These are phyloP conservation scores for Tipula helvola DNA, from an alignment of 2,888 invertebrate species.

Conservation along the genomic window DNA sequence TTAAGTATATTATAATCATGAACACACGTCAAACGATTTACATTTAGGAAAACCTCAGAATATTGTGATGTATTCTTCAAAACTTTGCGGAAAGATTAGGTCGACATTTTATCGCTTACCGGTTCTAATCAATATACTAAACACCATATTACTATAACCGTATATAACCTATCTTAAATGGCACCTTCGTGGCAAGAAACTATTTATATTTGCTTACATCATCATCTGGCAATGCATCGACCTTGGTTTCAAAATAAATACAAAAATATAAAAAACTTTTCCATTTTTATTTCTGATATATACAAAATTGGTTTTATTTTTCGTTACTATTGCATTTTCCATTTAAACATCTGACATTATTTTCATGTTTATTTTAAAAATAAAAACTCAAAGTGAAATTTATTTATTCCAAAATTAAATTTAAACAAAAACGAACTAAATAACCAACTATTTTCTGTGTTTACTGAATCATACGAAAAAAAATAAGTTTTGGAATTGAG, in stretches of 20 bases:
- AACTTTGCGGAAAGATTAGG: too few relatives aligned
- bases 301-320: background rate
- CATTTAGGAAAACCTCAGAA: too few relatives aligned
- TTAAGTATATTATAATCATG: too few relatives aligned
- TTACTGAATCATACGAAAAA: background rate
- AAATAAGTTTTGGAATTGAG: background rate
- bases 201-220: background rate
- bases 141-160: too few relatives aligned
- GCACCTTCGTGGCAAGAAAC: background rate
- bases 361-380: background rate
- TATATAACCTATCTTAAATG: too few relatives aligned
- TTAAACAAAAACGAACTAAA: background rate
- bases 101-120: too few relatives aligned
- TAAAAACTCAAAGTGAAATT: background rate
- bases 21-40: too few relatives aligned
- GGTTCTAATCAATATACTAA: too few relatives aligned
- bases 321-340: background rate
- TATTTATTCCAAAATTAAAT: background rate
- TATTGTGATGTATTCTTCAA: too few relatives aligned
- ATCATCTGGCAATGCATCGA: background rate
- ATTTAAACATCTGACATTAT: constrained; percentile 4
- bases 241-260: background rate
- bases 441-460: background rate
- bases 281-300: background rate
- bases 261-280: background rate